Evolutionary conservation across 35 echinoderm and acorn worm genomes (phyloP).

Genomic region (Strongylocentrotus purpuratus): DNA sequence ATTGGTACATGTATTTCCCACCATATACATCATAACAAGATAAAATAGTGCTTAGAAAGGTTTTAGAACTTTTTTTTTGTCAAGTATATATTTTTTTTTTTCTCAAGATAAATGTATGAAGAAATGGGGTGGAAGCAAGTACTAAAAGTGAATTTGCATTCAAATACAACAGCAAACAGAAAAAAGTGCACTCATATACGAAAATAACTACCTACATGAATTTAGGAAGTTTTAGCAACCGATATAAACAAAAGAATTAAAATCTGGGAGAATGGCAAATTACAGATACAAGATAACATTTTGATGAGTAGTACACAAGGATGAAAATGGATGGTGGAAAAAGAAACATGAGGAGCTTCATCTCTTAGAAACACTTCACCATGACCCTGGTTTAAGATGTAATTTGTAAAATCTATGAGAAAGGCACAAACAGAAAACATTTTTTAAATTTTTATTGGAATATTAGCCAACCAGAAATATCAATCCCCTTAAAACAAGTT

Average conservation of each 20-base stretch:
- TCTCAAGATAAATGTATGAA: not conserved
- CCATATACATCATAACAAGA: not conserved
- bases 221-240: not conserved
- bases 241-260: not conserved
- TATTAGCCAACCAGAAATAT: too few species aligned
- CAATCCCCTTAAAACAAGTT: too few species aligned
- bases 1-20: not conserved
- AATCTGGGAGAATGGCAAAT: not conserved
- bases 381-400: not conserved
- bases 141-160: conserved; percentile 1
- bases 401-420: not conserved
- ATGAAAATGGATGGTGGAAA: not conserved
- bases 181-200: not conserved
- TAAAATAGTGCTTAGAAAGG: conserved; percentile 4
- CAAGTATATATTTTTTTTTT: not conserved
- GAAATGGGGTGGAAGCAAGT: not conserved
- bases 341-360: not conserved
- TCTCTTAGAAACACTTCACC: not conserved
- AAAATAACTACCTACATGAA: not conserved
- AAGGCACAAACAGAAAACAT: not conserved
- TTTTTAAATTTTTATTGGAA: not conserved
- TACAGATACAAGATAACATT: not conserved
- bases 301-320: not conserved
- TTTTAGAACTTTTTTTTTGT: not conserved
- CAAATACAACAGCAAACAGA: not conserved